phyloP scores from a whole-genome alignment of 2,888 invertebrate species.

The Catocala nupta region DNA sequence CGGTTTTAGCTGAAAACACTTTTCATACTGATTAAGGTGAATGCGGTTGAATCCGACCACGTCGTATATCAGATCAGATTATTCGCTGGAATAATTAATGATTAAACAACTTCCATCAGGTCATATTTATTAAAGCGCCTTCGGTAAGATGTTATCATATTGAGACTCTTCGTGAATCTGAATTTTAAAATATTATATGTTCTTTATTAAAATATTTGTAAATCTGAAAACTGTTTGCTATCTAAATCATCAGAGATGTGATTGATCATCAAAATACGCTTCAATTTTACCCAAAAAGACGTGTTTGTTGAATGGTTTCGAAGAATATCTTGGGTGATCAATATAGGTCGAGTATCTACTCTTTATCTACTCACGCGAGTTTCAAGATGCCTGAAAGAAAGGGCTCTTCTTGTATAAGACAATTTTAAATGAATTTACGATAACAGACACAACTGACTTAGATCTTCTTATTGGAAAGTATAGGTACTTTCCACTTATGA shows the following conservation, averaged over 20 bases:
- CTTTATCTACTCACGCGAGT: constrained; percentile 1
- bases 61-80: constrained; percentile 5
- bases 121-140: not conserved
- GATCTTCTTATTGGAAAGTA: too few relatives aligned
- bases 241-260: too few relatives aligned
- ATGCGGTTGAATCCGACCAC: constrained; percentile 3
- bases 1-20: constrained; percentile 14
- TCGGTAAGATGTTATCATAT: constrained; percentile 2
- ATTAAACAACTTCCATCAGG: not conserved
- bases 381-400: constrained; percentile 1
- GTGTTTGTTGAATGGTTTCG: not conserved
- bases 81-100: constrained; percentile 3
- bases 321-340: not conserved
- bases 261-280: too few relatives aligned
- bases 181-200: too few relatives aligned
- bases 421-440: not conserved
- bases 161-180: not conserved
- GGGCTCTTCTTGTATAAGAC: constrained; percentile 1
- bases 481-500: too few relatives aligned
- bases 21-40: constrained; percentile 20
- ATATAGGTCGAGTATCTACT: not conserved
- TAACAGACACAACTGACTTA: too few relatives aligned
- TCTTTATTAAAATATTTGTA: too few relatives aligned
- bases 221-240: too few relatives aligned
- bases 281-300: too few relatives aligned